Conservation (phyloP, 1,140 invertebrate genomes). For the Steinernema khuongi region DNA sequence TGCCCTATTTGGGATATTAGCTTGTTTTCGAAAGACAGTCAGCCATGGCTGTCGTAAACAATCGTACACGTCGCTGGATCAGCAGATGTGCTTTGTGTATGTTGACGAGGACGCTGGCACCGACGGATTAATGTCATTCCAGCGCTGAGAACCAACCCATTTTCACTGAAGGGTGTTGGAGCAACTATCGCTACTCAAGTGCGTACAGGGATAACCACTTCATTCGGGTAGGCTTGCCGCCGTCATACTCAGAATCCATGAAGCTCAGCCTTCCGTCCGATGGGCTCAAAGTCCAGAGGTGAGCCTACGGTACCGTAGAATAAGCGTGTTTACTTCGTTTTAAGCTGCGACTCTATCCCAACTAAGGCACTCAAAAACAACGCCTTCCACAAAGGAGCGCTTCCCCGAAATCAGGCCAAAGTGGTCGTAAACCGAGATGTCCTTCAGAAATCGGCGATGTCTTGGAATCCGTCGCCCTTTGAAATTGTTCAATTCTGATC, state of each 20-base stretch:
- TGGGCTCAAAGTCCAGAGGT: background rate
- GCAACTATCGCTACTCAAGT: background rate
- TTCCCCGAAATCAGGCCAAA: background rate
- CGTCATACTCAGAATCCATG: background rate
- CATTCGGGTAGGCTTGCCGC: background rate
- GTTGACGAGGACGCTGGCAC: too few relatives aligned
- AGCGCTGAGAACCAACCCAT: slow-evolving; percentile 1
- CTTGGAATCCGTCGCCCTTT: slow-evolving; percentile 2
- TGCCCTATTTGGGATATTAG: background rate
- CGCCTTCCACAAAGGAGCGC: background rate
- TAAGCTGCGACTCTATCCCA: background rate
- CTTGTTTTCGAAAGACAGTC: slow-evolving; percentile 2
- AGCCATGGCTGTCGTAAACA: slow-evolving; percentile 6
- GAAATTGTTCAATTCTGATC: background rate
- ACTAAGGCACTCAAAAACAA: background rate
- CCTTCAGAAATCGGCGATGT: background rate
- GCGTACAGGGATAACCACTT: background rate
- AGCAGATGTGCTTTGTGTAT: slow-evolving; percentile 8
- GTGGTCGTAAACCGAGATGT: background rate
- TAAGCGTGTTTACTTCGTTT: background rate
- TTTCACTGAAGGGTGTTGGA: background rate
- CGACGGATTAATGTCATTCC: too few relatives aligned
- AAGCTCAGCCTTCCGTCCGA: background rate
- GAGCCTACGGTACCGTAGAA: background rate
- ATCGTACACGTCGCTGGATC: background rate